phyloP scores from a whole-genome alignment of 2,113 vertebrate genomes.

The Motacilla tschutschensis region DNA sequence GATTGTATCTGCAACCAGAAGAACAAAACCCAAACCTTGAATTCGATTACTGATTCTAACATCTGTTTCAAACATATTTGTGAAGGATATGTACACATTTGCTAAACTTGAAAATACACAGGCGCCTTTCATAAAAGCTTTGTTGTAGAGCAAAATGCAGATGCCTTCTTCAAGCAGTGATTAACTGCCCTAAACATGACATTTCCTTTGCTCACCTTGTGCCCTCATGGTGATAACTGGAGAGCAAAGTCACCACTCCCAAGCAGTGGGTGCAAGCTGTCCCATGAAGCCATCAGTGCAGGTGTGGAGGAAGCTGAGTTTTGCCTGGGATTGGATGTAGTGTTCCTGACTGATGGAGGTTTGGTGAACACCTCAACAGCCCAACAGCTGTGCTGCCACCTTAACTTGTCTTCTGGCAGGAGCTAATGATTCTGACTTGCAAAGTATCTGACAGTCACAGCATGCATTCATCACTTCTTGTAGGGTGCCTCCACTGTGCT shows the following conservation, averaged over 20 bases:
- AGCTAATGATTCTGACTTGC: fast-evolving
- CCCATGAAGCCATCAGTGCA: fast-evolving
- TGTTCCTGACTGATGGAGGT: not conserved
- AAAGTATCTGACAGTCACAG: not conserved
- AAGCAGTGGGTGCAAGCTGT: not conserved
- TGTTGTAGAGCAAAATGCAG: not conserved
- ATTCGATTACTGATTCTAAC: not conserved
- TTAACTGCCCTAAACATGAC: not conserved
- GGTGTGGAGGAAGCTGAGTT: not conserved
- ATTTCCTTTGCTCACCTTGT: not conserved
- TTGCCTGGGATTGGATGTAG: fast-evolving
- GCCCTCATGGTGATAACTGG: not conserved
- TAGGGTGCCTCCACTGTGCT: not conserved
- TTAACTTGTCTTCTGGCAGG: fast-evolving
- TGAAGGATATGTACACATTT: not conserved
- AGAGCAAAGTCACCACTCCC: not conserved
- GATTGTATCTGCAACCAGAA: not conserved
- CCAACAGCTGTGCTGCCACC: not conserved
- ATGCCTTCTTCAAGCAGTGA: not conserved
- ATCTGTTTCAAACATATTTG: not conserved
- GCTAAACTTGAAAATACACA: not conserved
- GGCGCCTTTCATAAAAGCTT: not conserved
- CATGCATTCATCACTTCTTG: not conserved
- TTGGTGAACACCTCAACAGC: not conserved
- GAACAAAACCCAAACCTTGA: not conserved